Evolutionary conservation across 2,888 invertebrate genomes (phyloP).

Genomic region (Pocota personata): DNA sequence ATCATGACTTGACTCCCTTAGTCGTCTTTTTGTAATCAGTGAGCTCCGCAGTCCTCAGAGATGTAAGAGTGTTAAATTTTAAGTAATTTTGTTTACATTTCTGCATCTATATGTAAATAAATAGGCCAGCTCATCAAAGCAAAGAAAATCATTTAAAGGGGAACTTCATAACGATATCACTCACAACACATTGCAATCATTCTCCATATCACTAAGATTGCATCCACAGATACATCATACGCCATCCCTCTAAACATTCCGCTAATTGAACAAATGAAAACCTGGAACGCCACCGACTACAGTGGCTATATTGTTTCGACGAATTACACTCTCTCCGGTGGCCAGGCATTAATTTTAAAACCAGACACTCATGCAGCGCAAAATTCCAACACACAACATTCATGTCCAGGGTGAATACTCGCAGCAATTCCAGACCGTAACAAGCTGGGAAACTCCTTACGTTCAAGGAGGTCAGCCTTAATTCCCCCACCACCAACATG

Average conservation of each 20-base stretch:
- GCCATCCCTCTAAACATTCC: neutral
- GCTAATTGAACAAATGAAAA: neutral
- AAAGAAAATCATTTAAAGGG: neutral
- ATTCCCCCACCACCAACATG: neutral
- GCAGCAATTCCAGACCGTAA: constrained; percentile 1
- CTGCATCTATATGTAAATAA: neutral
- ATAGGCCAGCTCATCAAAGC: neutral
- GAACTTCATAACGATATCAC: neutral
- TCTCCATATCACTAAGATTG: neutral
- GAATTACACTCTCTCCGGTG: neutral
- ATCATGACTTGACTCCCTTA: no score
- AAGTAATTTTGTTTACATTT: no score
- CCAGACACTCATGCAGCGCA: neutral
- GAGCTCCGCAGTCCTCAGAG: no score
- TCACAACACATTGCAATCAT: neutral
- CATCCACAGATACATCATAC: neutral
- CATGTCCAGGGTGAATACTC: no score
- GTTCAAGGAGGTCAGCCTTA: neutral
- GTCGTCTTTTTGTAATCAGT: no score
- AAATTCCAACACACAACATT: no score
- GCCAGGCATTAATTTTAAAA: neutral
- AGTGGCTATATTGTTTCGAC: neutral
- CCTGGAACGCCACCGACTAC: neutral
- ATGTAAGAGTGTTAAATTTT: no score
- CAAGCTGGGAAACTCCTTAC: neutral